Evolutionary conservation across 1,140 invertebrate genomes (phyloP).

Genomic region (Drosophila trapezifrons): DNA sequence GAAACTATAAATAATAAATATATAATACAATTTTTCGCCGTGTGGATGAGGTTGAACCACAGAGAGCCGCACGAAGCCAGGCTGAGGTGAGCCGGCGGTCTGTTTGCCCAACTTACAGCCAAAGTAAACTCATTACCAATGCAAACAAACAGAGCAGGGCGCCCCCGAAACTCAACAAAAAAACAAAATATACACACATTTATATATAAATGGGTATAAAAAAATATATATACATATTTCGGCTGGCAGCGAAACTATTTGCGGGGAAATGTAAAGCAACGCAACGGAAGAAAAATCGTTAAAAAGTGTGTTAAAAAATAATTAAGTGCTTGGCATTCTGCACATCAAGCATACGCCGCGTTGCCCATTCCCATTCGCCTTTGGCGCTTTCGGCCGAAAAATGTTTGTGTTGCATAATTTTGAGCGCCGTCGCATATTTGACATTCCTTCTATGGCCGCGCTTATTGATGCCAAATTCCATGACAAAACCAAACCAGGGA

Average conservation of each 20-base stretch:
- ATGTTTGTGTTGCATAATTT: conserved; percentile 49
- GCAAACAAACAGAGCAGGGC: conserved; percentile 70
- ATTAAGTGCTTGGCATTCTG: conserved; percentile 58
- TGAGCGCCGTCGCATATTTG: conserved; percentile 26
- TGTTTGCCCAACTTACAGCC: conserved; percentile 79
- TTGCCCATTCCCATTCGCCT: not conserved
- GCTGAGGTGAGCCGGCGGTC: conserved; percentile 54
- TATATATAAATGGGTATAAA: conserved; percentile 4
- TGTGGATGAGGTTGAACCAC: conserved; percentile 7
- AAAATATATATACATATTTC: conserved; percentile 28
- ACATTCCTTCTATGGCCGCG: conserved; percentile 14
- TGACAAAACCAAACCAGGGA: conserved; percentile 9
- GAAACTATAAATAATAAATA: no score
- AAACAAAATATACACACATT: conserved; percentile 12
- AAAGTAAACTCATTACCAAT: conserved; percentile 83
- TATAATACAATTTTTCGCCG: not conserved
- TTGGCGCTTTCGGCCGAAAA: conserved; percentile 12
- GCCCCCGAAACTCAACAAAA: conserved; percentile 60
- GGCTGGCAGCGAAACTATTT: conserved; percentile 60
- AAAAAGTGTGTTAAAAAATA: conserved; percentile 69
- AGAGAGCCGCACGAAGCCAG: conserved; percentile 17
- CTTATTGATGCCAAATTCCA: conserved; percentile 37
- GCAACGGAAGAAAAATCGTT: conserved; percentile 55
- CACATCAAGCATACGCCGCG: conserved; percentile 49
- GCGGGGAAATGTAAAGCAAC: conserved; percentile 19